Evolutionary conservation across 1,140 invertebrate genomes (phyloP).

Genomic region (Pseudomyrmex gracilis): DNA sequence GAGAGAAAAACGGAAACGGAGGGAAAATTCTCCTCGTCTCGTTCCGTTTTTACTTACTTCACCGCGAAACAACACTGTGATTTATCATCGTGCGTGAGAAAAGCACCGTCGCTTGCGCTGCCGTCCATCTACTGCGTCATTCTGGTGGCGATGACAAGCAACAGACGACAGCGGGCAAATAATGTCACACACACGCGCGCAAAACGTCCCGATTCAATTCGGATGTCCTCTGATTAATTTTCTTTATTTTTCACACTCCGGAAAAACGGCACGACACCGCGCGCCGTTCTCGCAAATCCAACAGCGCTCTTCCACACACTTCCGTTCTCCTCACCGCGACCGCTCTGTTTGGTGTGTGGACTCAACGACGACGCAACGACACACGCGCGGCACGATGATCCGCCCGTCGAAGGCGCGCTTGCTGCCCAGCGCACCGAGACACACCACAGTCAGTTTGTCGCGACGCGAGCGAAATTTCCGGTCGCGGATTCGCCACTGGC

Average conservation of each 20-base stretch:
- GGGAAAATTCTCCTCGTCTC: neutral
- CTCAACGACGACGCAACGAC: neutral
- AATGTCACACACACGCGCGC: constrained; percentile 72
- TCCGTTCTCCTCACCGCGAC: too few species aligned
- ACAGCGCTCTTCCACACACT: neutral
- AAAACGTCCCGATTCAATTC: neutral
- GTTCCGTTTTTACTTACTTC: constrained; percentile 76
- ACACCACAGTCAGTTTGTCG: neutral
- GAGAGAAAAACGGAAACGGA: neutral
- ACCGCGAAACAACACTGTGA: constrained; percentile 70
- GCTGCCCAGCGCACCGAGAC: neutral
- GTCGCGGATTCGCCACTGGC: neutral
- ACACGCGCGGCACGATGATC: neutral
- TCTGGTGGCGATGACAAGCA: constrained; percentile 78
- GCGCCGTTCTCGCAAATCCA: neutral
- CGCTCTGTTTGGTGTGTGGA: too few species aligned
- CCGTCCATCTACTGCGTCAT: constrained; percentile 82
- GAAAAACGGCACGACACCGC: too few species aligned
- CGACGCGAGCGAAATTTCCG: constrained; percentile 21
- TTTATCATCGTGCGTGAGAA: constrained; percentile 77
- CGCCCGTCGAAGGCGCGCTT: neutral
- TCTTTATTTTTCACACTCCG: too few species aligned
- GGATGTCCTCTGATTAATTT: too few species aligned
- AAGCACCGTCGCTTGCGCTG: constrained; percentile 57
- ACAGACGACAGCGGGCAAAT: constrained; percentile 68